These are phyloP conservation scores for Drosophila willistoni DNA, from an alignment of 1,140 invertebrate species.

Conservation along the genomic window DNA sequence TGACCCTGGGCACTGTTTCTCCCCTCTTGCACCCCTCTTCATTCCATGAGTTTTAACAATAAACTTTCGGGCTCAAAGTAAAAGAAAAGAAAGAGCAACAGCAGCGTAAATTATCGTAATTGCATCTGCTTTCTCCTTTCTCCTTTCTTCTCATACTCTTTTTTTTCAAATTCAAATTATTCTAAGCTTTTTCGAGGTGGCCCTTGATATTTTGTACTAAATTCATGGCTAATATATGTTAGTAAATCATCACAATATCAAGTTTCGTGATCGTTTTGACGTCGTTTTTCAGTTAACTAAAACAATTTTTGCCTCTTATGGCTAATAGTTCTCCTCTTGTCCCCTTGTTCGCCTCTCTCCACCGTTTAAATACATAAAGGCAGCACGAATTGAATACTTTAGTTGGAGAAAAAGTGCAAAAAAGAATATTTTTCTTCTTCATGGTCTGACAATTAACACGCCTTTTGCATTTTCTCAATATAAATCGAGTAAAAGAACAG, in stretches of 20 bases:
- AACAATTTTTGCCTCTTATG: slow-evolving; percentile 5
- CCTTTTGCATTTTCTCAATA: slow-evolving; percentile 81
- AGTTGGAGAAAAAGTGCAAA: slow-evolving; percentile 65
- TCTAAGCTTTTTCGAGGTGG: background rate
- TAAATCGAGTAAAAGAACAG: slow-evolving; percentile 60
- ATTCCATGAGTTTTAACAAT: slow-evolving; percentile 59
- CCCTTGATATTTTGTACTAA: background rate
- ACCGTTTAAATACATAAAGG: slow-evolving; percentile 16
- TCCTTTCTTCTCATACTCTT: background rate
- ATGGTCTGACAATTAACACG: slow-evolving; percentile 81
- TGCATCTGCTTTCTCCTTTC: slow-evolving; percentile 35
- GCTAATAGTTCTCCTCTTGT: background rate
- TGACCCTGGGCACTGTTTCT: background rate
- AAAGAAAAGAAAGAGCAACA: slow-evolving; percentile 30
- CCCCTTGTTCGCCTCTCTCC: too few species aligned
- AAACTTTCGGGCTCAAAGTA: slow-evolving; percentile 3
- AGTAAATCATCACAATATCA: too few species aligned
- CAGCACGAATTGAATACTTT: slow-evolving; percentile 24
- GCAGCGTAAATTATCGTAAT: slow-evolving; percentile 70
- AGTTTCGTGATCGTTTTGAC: background rate
- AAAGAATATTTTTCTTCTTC: slow-evolving; percentile 75
- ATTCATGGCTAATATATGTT: background rate
- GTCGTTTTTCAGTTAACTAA: background rate
- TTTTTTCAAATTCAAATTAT: background rate
- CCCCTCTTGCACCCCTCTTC: background rate